Conservation (phyloP, 2,888 invertebrate species). For the Acleris sparsana region DNA sequence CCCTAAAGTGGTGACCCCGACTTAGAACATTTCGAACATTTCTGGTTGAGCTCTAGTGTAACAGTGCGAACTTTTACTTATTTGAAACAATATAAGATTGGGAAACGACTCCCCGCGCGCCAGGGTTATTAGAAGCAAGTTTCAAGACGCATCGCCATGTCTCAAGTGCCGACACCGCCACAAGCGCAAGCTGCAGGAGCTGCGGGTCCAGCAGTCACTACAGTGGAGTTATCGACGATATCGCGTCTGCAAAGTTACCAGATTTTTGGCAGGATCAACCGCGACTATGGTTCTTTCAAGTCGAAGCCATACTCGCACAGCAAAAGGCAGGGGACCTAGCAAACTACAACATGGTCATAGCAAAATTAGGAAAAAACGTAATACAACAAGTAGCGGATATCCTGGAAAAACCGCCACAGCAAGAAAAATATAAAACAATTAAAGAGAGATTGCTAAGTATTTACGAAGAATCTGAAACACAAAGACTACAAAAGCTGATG, state of each 20-base stretch:
- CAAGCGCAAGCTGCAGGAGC: too few species aligned
- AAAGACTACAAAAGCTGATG: constrained; percentile 34
- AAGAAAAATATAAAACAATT: constrained; percentile 35
- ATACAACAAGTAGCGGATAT: constrained; percentile 42
- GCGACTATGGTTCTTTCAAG: background rate
- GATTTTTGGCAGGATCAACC: background rate
- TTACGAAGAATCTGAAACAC: constrained; percentile 35
- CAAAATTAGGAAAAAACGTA: constrained; percentile 40
- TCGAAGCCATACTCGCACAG: constrained; percentile 34
- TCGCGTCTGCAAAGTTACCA: background rate
- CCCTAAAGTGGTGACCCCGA: too few species aligned
- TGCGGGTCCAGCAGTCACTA: too few species aligned
- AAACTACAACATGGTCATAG: constrained; percentile 38
- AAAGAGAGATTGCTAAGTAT: constrained; percentile 34
- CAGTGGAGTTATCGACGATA: too few species aligned
- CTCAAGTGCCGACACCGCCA: too few species aligned
- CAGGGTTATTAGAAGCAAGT: too few species aligned
- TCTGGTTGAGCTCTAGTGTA: too few species aligned
- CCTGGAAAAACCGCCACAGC: constrained; percentile 36
- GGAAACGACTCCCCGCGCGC: too few species aligned
- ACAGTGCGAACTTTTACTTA: too few species aligned
- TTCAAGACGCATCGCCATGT: too few species aligned
- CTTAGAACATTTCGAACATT: too few species aligned
- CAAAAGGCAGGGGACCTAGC: constrained; percentile 37
- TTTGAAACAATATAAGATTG: too few species aligned